Conservation (phyloP, 2,113 vertebrate species). For the Neodon shergylaensis region DNA sequence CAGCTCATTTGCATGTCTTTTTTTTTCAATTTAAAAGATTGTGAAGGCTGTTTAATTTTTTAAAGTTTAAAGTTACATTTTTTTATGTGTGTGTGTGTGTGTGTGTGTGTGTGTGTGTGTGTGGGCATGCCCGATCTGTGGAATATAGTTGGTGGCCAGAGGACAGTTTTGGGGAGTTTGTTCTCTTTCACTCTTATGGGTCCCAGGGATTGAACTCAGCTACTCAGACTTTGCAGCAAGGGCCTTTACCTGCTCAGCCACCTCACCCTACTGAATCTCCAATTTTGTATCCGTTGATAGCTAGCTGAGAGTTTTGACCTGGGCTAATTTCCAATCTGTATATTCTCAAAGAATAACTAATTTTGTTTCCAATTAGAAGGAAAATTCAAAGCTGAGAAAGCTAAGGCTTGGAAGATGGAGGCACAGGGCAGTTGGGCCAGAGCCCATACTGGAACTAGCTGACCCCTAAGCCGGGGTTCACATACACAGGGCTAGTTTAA, state of each 20-base stretch:
- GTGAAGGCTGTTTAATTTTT: neutral
- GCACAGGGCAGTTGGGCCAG: neutral
- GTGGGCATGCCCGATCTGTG: too few species aligned
- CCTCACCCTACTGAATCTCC: neutral
- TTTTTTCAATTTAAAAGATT: neutral
- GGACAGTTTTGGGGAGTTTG: neutral
- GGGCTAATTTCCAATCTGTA: neutral
- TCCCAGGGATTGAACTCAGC: neutral
- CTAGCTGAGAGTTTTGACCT: neutral
- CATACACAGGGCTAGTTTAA: neutral
- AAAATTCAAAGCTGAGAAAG: neutral
- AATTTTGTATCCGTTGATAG: neutral
- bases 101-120: too few species aligned
- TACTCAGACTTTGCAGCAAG: too few species aligned
- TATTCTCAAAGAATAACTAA: slow-evolving; percentile 5
- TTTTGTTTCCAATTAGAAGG: neutral
- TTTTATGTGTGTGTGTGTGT: too few species aligned
- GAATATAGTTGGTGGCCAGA: too few species aligned
- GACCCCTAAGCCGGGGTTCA: neutral
- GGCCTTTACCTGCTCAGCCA: neutral
- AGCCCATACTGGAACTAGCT: neutral
- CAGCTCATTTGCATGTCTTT: neutral
- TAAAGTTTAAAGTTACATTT: neutral
- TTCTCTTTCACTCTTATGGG: neutral
- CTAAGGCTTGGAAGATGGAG: neutral